A percentile compares a stretch with the other conserved stretches of the same genome.
phyloP scores from a whole-genome alignment of 2,888 invertebrate species.

The Drosophila nr. perissopoda region DNA sequence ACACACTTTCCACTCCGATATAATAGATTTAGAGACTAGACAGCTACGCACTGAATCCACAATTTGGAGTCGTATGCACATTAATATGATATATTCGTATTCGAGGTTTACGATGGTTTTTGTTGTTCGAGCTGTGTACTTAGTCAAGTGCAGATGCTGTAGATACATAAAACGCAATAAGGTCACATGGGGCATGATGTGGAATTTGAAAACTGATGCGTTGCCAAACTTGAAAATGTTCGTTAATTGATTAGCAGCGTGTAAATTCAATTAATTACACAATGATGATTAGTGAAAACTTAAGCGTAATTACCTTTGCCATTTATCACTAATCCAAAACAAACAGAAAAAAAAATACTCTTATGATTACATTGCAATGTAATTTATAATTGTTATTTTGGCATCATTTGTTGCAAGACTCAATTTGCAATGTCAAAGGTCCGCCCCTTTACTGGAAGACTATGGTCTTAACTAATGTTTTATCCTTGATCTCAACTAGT shows the following conservation, averaged over 20 bases:
- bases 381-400: constrained; percentile 37
- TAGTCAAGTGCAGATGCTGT: constrained; percentile 36
- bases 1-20: constrained; percentile 53
- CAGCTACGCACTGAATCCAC: constrained; percentile 54
- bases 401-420: constrained; percentile 38
- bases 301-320: constrained; percentile 37
- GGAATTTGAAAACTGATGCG: constrained; percentile 25
- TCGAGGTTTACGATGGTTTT: constrained; percentile 8
- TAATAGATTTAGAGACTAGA: constrained; percentile 14
- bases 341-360: constrained; percentile 1
- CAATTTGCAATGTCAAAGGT: constrained; percentile 25
- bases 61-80: constrained; percentile 39
- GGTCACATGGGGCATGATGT: constrained; percentile 21
- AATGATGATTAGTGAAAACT: constrained; percentile 59
- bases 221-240: constrained; percentile 15
- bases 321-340: constrained; percentile 31
- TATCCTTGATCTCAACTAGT: constrained; percentile 68
- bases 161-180: constrained; percentile 21
- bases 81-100: constrained; percentile 20
- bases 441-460: neutral
- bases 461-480: neutral
- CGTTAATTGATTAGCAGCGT: constrained; percentile 31
- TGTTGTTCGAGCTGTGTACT: constrained; percentile 6
- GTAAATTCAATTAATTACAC: constrained; percentile 31
- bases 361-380: neutral